Conservation (phyloP, 2,888 invertebrate species). For the Melieria omissa region DNA sequence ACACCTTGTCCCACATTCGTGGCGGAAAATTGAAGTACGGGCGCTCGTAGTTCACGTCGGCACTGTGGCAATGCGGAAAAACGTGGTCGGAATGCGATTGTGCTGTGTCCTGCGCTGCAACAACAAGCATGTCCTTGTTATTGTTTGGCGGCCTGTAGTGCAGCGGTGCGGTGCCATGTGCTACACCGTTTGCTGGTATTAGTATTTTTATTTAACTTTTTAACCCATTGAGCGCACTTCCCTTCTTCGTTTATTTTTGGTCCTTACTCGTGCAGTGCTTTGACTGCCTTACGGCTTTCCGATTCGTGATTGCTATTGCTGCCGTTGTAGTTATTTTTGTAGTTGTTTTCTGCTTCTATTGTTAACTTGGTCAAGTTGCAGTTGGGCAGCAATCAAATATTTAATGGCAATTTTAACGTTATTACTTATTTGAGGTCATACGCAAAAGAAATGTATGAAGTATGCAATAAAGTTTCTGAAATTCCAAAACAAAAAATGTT, state of each 20-base stretch:
- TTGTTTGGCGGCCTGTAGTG: conserved; percentile 22
- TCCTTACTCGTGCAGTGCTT: conserved; percentile 7
- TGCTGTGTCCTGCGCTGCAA: conserved; percentile 5
- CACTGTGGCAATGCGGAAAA: conserved; percentile 17
- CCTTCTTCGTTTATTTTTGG: conserved; percentile 14
- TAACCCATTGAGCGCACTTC: conserved; percentile 20
- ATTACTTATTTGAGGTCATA: conserved; percentile 18
- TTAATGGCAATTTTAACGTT: conserved; percentile 8
- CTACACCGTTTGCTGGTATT: not conserved
- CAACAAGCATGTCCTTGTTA: conserved; percentile 23
- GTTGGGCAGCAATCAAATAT: conserved; percentile 13
- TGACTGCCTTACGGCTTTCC: not conserved
- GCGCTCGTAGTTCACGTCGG: conserved; percentile 7
- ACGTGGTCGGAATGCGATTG: conserved; percentile 9
- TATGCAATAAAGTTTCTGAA: too few relatives aligned
- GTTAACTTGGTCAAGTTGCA: conserved; percentile 29
- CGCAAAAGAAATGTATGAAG: conserved; percentile 1
- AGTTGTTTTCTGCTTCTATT: not conserved
- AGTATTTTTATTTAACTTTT: conserved; percentile 22
- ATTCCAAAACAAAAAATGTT: too few relatives aligned
- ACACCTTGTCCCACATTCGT: conserved; percentile 47
- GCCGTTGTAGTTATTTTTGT: conserved; percentile 7
- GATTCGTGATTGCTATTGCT: conserved; percentile 5
- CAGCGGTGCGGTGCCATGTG: conserved; percentile 4
- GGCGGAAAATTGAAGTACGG: conserved; percentile 17